Evolutionary conservation across 2,888 invertebrate species (phyloP).

Genomic region (Apamea epomidion): DNA sequence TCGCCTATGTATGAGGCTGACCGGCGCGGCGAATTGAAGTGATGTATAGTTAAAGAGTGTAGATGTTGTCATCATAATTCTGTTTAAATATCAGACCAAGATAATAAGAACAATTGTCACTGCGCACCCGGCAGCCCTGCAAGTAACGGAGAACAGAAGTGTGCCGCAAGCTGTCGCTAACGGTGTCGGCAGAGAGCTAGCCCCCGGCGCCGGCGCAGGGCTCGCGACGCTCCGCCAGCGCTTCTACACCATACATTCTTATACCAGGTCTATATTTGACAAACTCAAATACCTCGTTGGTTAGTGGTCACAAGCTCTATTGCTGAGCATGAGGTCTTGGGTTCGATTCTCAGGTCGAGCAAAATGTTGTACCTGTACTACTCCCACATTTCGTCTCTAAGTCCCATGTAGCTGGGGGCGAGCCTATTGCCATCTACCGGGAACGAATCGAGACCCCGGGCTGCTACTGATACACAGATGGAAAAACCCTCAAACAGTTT

Average conservation of each 20-base stretch:
- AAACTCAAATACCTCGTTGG: not conserved
- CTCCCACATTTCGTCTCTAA: no score
- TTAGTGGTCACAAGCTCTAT: not conserved
- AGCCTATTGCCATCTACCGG: no score
- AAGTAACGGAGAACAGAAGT: slow-evolving; percentile 63
- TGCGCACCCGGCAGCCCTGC: slow-evolving; percentile 54
- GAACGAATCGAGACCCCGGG: no score
- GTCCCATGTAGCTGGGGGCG: no score
- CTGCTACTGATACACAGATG: no score
- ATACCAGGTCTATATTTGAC: not conserved
- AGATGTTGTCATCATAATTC: not conserved
- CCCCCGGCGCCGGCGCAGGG: slow-evolving; percentile 38
- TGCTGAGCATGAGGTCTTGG: no score
- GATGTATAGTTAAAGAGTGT: no score
- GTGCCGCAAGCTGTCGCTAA: slow-evolving; percentile 64
- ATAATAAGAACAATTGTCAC: slow-evolving; percentile 11
- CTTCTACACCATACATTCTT: not conserved
- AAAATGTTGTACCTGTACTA: no score
- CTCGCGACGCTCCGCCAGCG: not conserved
- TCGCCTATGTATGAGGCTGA: not conserved
- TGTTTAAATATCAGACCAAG: not conserved
- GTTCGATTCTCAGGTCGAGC: no score
- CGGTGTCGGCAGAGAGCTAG: slow-evolving; percentile 60
- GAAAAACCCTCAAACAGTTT: no score
- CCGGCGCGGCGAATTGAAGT: not conserved